Conservation (phyloP, 2,113 vertebrate genomes). For the Chroicocephalus ridibundus region DNA sequence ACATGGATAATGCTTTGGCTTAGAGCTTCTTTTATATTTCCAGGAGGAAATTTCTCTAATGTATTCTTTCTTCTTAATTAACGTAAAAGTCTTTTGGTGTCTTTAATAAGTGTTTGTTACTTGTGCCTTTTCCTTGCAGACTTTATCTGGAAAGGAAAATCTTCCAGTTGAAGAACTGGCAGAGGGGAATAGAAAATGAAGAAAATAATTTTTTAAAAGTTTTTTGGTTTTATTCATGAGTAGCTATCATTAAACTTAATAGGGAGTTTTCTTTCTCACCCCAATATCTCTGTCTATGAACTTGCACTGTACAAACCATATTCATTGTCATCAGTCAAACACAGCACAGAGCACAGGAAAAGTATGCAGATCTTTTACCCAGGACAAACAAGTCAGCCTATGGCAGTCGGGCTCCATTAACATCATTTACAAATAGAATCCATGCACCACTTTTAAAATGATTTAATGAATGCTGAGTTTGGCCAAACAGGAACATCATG, state of each 20-base stretch:
- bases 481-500: background rate
- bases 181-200: background rate
- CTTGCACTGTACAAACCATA: background rate
- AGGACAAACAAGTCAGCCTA: background rate
- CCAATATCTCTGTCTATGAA: background rate
- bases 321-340: background rate
- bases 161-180: background rate
- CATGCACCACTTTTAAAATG: background rate
- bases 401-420: background rate
- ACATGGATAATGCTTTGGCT: background rate
- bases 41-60: background rate
- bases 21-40: background rate
- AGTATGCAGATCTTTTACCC: background rate
- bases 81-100: slow-evolving; percentile 32
- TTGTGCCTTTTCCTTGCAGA: background rate
- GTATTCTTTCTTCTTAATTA: slow-evolving; percentile 54
- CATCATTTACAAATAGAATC: background rate
- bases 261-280: background rate
- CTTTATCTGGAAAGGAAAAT: background rate
- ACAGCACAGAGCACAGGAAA: background rate
- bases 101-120: background rate
- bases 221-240: background rate
- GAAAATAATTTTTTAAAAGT: background rate
- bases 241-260: background rate
- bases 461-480: background rate